phyloP scores from a whole-genome alignment of 2,113 vertebrate genomes.

The Hyla sarda region DNA sequence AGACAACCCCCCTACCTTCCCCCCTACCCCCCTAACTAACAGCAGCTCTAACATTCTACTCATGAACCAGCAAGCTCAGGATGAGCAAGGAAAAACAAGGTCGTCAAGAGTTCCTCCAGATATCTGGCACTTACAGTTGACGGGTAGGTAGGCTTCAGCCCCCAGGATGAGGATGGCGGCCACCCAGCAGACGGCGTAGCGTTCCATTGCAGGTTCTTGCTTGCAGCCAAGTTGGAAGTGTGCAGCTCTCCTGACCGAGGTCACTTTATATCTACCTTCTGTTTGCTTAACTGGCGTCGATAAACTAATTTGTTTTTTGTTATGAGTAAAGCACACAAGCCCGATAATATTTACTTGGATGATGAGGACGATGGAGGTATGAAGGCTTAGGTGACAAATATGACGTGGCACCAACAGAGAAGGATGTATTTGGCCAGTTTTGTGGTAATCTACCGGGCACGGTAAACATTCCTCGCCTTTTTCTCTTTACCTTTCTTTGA shows the following conservation, averaged over 20 bases:
- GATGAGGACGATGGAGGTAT: constrained; percentile 15
- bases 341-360: constrained; percentile 36
- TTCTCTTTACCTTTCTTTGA: neutral
- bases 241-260: neutral
- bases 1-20: no score
- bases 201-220: neutral
- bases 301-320: constrained; percentile 19
- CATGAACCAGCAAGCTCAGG: neutral
- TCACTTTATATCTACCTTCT: constrained; percentile 24
- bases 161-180: constrained; percentile 17
- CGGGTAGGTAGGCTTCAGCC: constrained; percentile 18
- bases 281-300: constrained; percentile 51
- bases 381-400: constrained; percentile 48
- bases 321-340: constrained; percentile 18
- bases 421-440: neutral
- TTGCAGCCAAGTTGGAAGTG: neutral
- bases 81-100: neutral
- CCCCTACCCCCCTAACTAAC: no score
- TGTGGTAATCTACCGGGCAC: neutral
- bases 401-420: constrained; percentile 35
- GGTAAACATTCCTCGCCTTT: neutral
- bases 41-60: neutral
- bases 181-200: constrained; percentile 3
- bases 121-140: constrained; percentile 41
- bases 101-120: neutral